Conservation (phyloP, 2,888 invertebrate species). For the Nycteola revayana region DNA sequence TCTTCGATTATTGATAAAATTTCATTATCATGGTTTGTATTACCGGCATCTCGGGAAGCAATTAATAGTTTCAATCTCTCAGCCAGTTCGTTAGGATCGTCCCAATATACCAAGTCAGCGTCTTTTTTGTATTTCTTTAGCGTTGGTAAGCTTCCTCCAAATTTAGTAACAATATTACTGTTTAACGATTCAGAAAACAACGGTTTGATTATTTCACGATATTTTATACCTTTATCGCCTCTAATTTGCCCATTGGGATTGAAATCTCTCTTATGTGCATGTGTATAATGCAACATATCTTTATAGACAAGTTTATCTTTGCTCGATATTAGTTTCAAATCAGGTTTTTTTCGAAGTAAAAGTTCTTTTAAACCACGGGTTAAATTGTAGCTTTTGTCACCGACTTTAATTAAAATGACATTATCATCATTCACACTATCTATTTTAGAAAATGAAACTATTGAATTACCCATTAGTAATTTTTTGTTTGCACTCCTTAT, state of each 20-base stretch:
- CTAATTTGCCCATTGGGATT: conserved; percentile 12
- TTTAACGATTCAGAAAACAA: not conserved
- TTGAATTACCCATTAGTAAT: conserved; percentile 1
- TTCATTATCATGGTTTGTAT: too few relatives aligned
- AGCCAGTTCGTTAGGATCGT: too few relatives aligned
- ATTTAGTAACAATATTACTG: conserved; percentile 2
- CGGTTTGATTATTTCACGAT: conserved; percentile 5
- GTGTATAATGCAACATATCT: conserved; percentile 9
- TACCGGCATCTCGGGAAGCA: too few relatives aligned
- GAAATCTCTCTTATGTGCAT: conserved; percentile 17
- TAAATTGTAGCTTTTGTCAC: conserved; percentile 2
- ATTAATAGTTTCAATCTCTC: too few relatives aligned
- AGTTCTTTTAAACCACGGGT: too few relatives aligned
- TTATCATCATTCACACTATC: not conserved
- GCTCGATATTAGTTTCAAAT: not conserved
- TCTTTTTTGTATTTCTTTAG: conserved; percentile 6
- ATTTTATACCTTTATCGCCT: conserved; percentile 15
- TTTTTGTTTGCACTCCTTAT: not conserved
- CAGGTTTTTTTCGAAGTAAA: too few relatives aligned
- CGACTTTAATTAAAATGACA: conserved; percentile 3
- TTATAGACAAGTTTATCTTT: too few relatives aligned
- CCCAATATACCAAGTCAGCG: conserved; percentile 25
- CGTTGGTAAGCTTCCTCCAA: too few relatives aligned
- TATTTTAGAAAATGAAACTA: not conserved
- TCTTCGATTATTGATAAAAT: too few relatives aligned